phyloP scores from a whole-genome alignment of 35 echinoderm and acorn worm species.

The Ophiothrix spiculata region DNA sequence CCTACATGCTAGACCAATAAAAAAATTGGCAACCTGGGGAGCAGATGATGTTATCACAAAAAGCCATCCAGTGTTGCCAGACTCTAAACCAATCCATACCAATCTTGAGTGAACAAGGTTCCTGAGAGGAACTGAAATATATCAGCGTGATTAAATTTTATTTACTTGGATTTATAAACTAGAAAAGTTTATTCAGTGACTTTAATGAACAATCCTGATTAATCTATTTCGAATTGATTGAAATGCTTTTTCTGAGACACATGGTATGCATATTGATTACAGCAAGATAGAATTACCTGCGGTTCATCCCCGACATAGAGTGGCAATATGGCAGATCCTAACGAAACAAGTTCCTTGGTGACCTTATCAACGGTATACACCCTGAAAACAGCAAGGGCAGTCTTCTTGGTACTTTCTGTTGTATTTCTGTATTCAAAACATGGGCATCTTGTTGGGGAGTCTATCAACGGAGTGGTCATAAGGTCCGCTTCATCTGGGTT shows the following conservation, averaged over 20 bases:
- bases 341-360: slow-evolving; percentile 40
- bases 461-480: slow-evolving; percentile 19
- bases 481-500: slow-evolving; percentile 8
- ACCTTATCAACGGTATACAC: slow-evolving; percentile 64
- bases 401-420: background rate
- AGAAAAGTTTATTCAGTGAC: too few species aligned
- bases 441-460: slow-evolving; percentile 36
- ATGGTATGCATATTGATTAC: background rate
- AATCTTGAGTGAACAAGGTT: too few species aligned
- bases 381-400: slow-evolving; percentile 32
- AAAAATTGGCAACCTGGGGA: too few species aligned
- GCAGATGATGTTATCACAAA: too few species aligned
- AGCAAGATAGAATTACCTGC: background rate
- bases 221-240: too few species aligned
- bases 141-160: too few species aligned
- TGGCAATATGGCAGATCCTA: slow-evolving; percentile 9
- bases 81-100: too few species aligned
- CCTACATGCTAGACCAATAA: background rate
- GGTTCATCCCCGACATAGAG: slow-evolving; percentile 9
- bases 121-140: too few species aligned
- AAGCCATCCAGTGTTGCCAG: too few species aligned
- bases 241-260: background rate
- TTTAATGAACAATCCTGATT: too few species aligned
- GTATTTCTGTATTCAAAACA: slow-evolving; percentile 28
- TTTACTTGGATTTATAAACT: too few species aligned